phyloP scores from a whole-genome alignment of 2,797 vertebrate species.

The Dallia pectoralis region DNA sequence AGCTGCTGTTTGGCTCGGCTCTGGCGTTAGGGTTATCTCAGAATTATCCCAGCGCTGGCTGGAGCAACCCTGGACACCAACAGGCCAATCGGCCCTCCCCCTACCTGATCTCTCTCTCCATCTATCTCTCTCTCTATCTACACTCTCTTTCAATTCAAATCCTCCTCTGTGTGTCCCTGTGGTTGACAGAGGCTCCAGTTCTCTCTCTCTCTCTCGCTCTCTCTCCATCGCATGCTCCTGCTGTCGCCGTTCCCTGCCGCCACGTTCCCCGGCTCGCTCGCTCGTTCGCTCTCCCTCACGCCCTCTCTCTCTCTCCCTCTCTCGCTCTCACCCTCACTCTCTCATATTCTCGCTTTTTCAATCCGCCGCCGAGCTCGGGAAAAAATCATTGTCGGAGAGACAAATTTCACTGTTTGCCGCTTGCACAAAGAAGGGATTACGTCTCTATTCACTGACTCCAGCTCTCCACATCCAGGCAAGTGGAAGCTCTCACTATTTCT shows the following conservation, averaged over 20 bases:
- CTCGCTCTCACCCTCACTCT: conserved; percentile 60
- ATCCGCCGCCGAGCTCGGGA: conserved; percentile 77
- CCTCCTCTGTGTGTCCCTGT: conserved; percentile 84
- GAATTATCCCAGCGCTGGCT: conserved; percentile 65
- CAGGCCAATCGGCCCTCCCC: conserved; percentile 52
- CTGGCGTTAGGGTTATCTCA: conserved; percentile 68
- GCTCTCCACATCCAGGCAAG: conserved; percentile 86
- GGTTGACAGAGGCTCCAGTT: conserved; percentile 59
- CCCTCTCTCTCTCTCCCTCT: conserved; percentile 65
- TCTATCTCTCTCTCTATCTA: conserved; percentile 43
- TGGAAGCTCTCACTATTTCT: conserved; percentile 68
- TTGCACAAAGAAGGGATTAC: conserved; percentile 91
- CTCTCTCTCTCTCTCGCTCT: conserved; percentile 41
- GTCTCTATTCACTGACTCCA: conserved; percentile 76
- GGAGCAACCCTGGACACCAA: conserved; percentile 50
- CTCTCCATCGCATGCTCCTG: conserved; percentile 26
- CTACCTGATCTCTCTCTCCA: conserved; percentile 54
- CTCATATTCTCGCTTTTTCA: conserved; percentile 69
- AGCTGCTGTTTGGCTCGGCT: conserved; percentile 75
- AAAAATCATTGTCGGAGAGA: conserved; percentile 80
- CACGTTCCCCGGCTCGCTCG: neutral
- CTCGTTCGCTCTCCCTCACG: conserved; percentile 49
- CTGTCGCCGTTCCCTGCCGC: neutral
- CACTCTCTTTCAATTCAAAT: conserved; percentile 73
- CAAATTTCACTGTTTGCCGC: conserved; percentile 79